Conservation (phyloP, 2,113 vertebrate genomes). For the Reinhardtius hippoglossoides region DNA sequence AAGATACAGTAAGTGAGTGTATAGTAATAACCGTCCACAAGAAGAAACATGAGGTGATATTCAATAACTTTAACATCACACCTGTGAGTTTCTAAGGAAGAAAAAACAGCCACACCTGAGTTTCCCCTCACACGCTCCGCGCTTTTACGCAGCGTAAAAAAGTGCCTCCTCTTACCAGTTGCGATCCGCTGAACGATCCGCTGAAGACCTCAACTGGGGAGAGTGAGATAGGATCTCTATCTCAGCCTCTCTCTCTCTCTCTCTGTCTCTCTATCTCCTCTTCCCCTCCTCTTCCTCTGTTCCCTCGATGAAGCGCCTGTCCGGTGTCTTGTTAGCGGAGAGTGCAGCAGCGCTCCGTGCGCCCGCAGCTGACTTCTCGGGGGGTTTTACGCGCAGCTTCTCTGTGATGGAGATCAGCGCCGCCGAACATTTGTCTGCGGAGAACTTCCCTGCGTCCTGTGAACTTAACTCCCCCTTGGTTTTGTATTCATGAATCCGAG, state of each 20-base stretch:
- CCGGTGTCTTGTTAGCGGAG: conserved; percentile 75
- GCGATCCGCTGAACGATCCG: conserved; percentile 70
- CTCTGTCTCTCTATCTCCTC: conserved; percentile 34
- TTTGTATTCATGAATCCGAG: conserved; percentile 92
- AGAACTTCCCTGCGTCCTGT: conserved; percentile 86
- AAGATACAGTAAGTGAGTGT: conserved; percentile 19
- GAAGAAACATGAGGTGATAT: not conserved
- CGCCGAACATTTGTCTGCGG: conserved; percentile 86
- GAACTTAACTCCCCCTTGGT: conserved; percentile 83
- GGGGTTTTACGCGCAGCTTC: conserved; percentile 76
- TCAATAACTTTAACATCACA: conserved; percentile 23
- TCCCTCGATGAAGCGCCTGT: conserved; percentile 58
- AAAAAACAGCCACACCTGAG: conserved; percentile 8
- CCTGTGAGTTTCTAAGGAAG: conserved; percentile 25
- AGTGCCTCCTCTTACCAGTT: conserved; percentile 75
- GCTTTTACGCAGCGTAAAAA: conserved; percentile 58
- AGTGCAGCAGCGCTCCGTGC: conserved; percentile 82
- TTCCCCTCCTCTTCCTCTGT: conserved; percentile 32
- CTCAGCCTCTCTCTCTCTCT: conserved; percentile 49
- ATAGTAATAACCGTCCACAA: not conserved
- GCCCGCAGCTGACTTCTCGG: conserved; percentile 76
- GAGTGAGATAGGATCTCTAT: conserved; percentile 83
- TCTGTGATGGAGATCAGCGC: conserved; percentile 77
- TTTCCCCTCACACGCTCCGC: not conserved
- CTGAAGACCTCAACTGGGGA: conserved; percentile 68